These are phyloP conservation scores for Jordanella pulchra DNA, from an alignment of 2,797 vertebrate genomes.

Conservation along the genomic window DNA sequence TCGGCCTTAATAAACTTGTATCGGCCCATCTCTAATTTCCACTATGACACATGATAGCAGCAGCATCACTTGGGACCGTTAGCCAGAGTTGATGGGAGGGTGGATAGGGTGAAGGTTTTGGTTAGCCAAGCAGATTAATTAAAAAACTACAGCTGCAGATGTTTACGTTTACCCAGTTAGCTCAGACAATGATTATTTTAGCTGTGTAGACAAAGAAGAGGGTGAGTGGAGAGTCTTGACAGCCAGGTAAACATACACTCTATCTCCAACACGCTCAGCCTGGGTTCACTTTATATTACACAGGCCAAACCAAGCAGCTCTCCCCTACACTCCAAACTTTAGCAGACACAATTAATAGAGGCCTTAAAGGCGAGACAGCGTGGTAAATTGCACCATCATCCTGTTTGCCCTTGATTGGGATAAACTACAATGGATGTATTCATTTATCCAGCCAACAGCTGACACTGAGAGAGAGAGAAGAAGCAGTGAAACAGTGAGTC, in stretches of 20 bases:
- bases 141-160: constrained; percentile 10
- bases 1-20: no score
- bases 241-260: constrained; percentile 36
- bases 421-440: constrained; percentile 26
- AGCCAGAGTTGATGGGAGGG: not conserved
- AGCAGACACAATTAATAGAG: constrained; percentile 34
- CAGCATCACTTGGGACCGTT: no score
- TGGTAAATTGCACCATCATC: constrained; percentile 38
- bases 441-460: constrained; percentile 52
- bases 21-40: no score
- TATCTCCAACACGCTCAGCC: constrained; percentile 33
- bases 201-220: constrained; percentile 53
- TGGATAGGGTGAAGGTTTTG: not conserved
- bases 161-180: not conserved
- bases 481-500: constrained; percentile 26
- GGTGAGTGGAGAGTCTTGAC: constrained; percentile 43
- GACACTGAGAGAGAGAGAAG: constrained; percentile 33
- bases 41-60: no score
- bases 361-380: constrained; percentile 23
- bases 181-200: constrained; percentile 58
- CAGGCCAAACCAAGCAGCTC: constrained; percentile 32
- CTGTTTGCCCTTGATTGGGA: constrained; percentile 53
- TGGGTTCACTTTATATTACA: constrained; percentile 18
- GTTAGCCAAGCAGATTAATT: not conserved
- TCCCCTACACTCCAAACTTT: constrained; percentile 24